Evolutionary conservation across 2,113 vertebrate genomes (phyloP).

Genomic region (Desmodus rotundus): DNA sequence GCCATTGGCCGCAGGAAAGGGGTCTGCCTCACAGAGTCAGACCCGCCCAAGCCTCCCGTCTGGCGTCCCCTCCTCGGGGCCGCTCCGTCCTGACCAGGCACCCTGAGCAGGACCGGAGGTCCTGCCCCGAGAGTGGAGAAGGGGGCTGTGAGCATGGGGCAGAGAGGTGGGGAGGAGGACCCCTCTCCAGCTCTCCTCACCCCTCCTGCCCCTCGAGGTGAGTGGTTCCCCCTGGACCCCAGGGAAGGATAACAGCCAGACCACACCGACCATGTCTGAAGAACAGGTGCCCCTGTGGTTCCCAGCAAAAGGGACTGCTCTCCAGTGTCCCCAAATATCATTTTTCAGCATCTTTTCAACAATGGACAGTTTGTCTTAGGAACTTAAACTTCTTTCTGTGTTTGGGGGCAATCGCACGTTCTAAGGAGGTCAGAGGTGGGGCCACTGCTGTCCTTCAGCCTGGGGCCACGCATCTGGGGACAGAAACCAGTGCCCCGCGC

Average conservation of each 20-base stretch:
- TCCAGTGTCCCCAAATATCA: fast-evolving
- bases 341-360: background rate
- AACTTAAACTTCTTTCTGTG: too few relatives aligned
- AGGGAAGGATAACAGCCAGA: fast-evolving
- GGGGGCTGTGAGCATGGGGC: background rate
- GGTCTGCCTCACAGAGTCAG: background rate
- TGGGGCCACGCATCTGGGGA: background rate
- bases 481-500: fast-evolving
- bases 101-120: fast-evolving
- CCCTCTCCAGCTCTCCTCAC: background rate
- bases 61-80: background rate
- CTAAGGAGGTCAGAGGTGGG: background rate
- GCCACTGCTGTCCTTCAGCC: fast-evolving
- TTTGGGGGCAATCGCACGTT: background rate
- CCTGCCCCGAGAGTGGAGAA: background rate
- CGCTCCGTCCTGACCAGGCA: background rate
- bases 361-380: background rate
- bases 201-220: background rate
- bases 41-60: fast-evolving
- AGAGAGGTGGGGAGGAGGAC: fast-evolving
- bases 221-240: too few relatives aligned
- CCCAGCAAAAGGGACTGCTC: background rate
- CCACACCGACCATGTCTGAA: fast-evolving
- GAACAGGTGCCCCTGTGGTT: fast-evolving
- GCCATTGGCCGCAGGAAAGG: fast-evolving